Base-by-base conservation (phyloP, 2,113 vertebrate genomes). In the Galbula dea region DNA sequence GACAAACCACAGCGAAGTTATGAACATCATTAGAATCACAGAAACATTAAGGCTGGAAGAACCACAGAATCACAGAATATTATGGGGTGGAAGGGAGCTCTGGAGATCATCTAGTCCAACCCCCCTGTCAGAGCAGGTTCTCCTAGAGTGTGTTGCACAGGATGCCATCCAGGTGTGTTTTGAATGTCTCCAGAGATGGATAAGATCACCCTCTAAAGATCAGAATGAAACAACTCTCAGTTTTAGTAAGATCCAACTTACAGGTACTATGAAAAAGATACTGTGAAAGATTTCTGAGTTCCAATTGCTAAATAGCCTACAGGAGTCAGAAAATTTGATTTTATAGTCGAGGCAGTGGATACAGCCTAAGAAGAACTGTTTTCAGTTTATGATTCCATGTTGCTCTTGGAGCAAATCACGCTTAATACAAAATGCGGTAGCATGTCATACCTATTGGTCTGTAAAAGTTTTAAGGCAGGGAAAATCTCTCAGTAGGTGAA, bases 401-500 rank as follows among this genome's bases (percentile, higher is more conserved):
- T 94, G 82, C 58, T 93, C 63, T 94, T 80, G 48, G 59, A 90
- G 88, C 51, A 96, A 94, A 91, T 94, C 84, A 91, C 27, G 52
- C 67, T 91, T 92, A 88, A 95, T 74, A 96, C 55, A 86, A 83
- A 93, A 89, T 46, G 90, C 88, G 89, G 78, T 62, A 80, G 63
- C 73, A 79, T 92, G 82, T 94, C 87, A 94, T 83, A 84, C 63
- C 59, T 89, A 90, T 80, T 92, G 78, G 89, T 87, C 79, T 89
- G 69, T 80, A 94, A 91, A 90, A 19, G 7, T 77, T 91, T 77
- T 74, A 87, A 92, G 55, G 43, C 59, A 94, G 51, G 27, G 30
- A 92, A 87, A 83, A 76, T 88, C 55, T 93, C 67, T 89, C 48
- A 74, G 71, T 80, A 85, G 55, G 67, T 91, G 55, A 94, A 88